These are phyloP conservation scores for Ctenopoma kingsleyae DNA, from an alignment of 2,797 vertebrate genomes.

Conservation along the genomic window DNA sequence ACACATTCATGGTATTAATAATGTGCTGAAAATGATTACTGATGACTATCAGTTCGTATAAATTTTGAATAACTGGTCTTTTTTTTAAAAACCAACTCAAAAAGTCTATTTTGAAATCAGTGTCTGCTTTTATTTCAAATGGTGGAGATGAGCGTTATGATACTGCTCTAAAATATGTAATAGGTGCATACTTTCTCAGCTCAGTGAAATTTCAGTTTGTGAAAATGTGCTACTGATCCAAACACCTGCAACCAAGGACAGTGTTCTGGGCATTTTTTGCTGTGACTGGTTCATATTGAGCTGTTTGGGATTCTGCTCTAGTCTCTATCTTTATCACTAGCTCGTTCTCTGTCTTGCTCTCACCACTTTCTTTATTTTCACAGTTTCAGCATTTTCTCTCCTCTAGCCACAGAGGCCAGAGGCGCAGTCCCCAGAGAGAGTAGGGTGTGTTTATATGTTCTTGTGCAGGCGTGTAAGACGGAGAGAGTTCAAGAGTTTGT, in stretches of 20 bases:
- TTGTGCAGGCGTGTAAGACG: slow-evolving; percentile 8
- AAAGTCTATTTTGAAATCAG: neutral
- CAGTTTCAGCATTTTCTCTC: slow-evolving; percentile 63
- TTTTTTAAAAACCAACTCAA: too few relatives aligned
- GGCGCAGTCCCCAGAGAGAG: slow-evolving; percentile 52
- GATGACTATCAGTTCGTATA: neutral
- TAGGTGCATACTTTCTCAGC: neutral
- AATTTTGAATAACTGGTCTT: neutral
- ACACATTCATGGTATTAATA: neutral
- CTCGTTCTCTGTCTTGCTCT: slow-evolving; percentile 52
- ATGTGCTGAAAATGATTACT: slow-evolving; percentile 4
- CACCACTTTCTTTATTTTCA: slow-evolving; percentile 64
- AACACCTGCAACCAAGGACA: slow-evolving; percentile 2
- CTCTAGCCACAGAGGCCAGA: slow-evolving; percentile 66
- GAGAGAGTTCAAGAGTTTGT: slow-evolving; percentile 43
- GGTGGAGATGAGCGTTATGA: slow-evolving; percentile 2
- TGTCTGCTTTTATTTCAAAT: slow-evolving; percentile 10
- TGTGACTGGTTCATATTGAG: slow-evolving; percentile 32
- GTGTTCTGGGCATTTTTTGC: slow-evolving; percentile 18
- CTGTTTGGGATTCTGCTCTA: slow-evolving; percentile 60
- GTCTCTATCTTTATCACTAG: slow-evolving; percentile 35
- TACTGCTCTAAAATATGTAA: neutral
- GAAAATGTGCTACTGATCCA: slow-evolving; percentile 20
- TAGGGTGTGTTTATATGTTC: slow-evolving; percentile 32
- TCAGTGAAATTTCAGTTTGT: slow-evolving; percentile 14